phyloP scores from a whole-genome alignment of 2,888 invertebrate genomes.

The Melieria omissa region DNA sequence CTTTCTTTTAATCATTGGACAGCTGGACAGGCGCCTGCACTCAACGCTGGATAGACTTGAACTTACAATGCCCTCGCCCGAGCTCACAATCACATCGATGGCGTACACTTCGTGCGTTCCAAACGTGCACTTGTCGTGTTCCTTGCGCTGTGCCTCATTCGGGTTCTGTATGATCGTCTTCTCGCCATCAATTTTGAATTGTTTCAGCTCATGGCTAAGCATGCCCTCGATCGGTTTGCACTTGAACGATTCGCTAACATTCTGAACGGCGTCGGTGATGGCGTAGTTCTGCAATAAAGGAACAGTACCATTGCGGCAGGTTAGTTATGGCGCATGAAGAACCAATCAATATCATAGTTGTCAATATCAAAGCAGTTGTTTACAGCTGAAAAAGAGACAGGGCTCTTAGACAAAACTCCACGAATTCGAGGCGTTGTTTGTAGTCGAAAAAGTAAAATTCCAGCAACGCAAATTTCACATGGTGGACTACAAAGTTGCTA shows the following conservation, averaged over 20 bases:
- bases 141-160: conserved; percentile 94
- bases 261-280: conserved; percentile 92
- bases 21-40: background rate
- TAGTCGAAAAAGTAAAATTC: background rate
- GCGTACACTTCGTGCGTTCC: conserved; percentile 98
- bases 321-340: no score
- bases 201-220: conserved; percentile 95
- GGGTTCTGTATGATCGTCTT: conserved; percentile 98
- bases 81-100: conserved; percentile 96
- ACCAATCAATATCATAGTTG: no score
- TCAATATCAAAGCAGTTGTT: no score
- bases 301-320: no score
- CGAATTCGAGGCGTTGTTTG: background rate
- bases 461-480: background rate
- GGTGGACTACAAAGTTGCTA: conserved; percentile 36
- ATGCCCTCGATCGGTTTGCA: conserved; percentile 98
- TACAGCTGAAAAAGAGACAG: no score
- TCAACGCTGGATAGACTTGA: background rate
- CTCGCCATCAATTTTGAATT: conserved; percentile 96
- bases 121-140: conserved; percentile 95
- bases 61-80: conserved; percentile 91
- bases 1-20: conserved; percentile 65
- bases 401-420: no score
- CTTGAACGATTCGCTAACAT: conserved; percentile 90
- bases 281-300: conserved; percentile 77